These are phyloP conservation scores for Sebastes schlegelii DNA, from an alignment of 2,113 vertebrate species.

Conservation along the genomic window DNA sequence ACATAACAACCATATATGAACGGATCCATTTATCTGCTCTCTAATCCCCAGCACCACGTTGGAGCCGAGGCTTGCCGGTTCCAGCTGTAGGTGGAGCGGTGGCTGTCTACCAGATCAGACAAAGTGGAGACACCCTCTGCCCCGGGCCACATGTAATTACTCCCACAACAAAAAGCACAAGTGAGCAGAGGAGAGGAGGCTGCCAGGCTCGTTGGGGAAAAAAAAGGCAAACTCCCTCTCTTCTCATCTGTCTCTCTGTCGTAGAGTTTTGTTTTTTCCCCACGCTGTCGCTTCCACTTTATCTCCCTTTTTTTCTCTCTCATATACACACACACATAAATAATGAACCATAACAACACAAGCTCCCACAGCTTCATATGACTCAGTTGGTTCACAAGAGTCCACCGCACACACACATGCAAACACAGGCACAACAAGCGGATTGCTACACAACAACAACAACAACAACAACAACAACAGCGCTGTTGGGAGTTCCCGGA, in stretches of 20 bases:
- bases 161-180: slow-evolving; percentile 45
- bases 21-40: slow-evolving; percentile 5
- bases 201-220: slow-evolving; percentile 35
- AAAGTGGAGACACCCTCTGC: slow-evolving; percentile 54
- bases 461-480: slow-evolving; percentile 17
- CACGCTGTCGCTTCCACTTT: neutral
- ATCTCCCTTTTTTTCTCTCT: neutral
- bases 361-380: slow-evolving; percentile 16
- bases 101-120: slow-evolving; percentile 68
- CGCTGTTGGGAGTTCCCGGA: slow-evolving; percentile 25
- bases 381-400: slow-evolving; percentile 25
- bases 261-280: neutral
- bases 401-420: neutral
- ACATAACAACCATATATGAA: slow-evolving; percentile 1
- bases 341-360: slow-evolving; percentile 32
- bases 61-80: slow-evolving; percentile 32
- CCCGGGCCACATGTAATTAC: slow-evolving; percentile 68
- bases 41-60: slow-evolving; percentile 13
- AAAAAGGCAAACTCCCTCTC: neutral
- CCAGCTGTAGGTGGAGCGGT: slow-evolving; percentile 53
- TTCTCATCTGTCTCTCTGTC: neutral
- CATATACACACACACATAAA: slow-evolving; percentile 17
- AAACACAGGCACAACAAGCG: slow-evolving; percentile 23
- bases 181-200: slow-evolving; percentile 33
- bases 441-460: slow-evolving; percentile 58